These are phyloP conservation scores for Marronus borbonicus DNA, from an alignment of 2,888 invertebrate species.

Conservation along the genomic window DNA sequence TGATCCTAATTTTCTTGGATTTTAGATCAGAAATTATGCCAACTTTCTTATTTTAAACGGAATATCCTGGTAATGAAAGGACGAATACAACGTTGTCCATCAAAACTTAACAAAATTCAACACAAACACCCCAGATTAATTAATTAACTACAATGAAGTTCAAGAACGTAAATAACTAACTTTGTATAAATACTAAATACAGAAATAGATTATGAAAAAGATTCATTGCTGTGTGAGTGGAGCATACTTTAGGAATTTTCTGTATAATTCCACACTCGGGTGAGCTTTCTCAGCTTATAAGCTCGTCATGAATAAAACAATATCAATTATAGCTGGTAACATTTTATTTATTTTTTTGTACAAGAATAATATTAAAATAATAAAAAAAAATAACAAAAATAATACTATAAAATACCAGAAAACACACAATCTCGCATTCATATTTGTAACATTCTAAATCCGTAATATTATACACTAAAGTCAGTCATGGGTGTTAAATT, in stretches of 20 bases:
- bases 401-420: neutral
- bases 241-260: neutral
- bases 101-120: too few relatives aligned
- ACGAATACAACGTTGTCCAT: too few relatives aligned
- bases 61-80: too few relatives aligned
- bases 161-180: too few relatives aligned
- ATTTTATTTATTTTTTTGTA: neutral
- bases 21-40: too few relatives aligned
- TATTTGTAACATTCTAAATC: neutral
- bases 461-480: conserved; percentile 11
- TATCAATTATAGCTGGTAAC: neutral
- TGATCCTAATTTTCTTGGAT: too few relatives aligned
- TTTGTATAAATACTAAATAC: too few relatives aligned
- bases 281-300: neutral
- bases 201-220: too few relatives aligned
- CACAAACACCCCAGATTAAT: too few relatives aligned
- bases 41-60: too few relatives aligned
- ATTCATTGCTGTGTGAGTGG: neutral
- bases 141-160: too few relatives aligned
- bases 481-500: conserved; percentile 47
- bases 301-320: neutral
- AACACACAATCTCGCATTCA: neutral
- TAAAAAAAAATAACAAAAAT: neutral
- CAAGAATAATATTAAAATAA: conserved; percentile 1
- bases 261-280: too few relatives aligned